Evolutionary conservation across 2,888 invertebrate genomes (phyloP), one percentile per base, ranked within the genome.

Genomic region (Tetranychus piercei): DNA sequence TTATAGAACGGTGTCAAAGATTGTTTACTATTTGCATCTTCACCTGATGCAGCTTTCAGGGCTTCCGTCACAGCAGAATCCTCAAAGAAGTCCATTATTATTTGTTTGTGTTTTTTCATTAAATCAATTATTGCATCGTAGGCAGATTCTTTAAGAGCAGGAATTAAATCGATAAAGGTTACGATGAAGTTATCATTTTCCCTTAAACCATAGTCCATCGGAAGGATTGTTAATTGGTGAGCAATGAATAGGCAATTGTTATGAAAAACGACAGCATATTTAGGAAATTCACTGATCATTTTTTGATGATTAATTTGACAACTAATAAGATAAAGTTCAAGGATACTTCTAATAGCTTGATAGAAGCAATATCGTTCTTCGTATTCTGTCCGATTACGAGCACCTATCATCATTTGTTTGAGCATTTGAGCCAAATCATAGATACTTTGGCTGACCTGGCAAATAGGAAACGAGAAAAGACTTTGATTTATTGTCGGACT

Each of bases 181-280:
- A 88, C 84, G 3, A 86, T 76, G 76, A 87, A 86, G 74, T 85
- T 83, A 76, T 73, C 66, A 8, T 11, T 15, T 75, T 91, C 80
- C 87, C 87, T 79, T 87, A 86, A 0, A 88, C 88, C 79, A 90
- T 84, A 0, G 87, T 86, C 75, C 87, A 85, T 75, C 90, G 83
- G 79, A 22, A 69, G 34, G 22, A 23, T 69, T 23, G 34, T 88
- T 86, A 83, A 72, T 23, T 45, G 65, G 69, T 92, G 89, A 0
- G 90, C 88, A 15, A 95, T 84, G 81, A 88, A 94, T 88, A 90
- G 88, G 81, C 93, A 93, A 82, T 95, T 94, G 84, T 95, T 95
- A 83, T 94, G 88, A 81, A 90, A 90, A 44, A 93, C 81, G 7
- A 90, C 92, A 79, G 90, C 88, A 84, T 92, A 90, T 80, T 94